These are phyloP conservation scores for Zaprionus camerounensis DNA, from an alignment of 1,140 invertebrate genomes.

Conservation along the genomic window DNA sequence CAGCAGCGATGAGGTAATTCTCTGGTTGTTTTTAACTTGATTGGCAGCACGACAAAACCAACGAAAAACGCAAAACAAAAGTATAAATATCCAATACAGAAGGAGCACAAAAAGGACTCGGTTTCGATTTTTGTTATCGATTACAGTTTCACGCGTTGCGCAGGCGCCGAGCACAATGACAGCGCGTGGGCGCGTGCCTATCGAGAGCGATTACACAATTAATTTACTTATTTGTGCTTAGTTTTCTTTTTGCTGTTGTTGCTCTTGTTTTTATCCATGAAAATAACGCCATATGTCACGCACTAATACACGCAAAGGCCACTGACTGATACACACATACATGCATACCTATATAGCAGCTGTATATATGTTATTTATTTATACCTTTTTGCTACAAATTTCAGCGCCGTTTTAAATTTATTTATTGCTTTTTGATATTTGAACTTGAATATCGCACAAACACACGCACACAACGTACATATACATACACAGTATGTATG, in stretches of 20 bases:
- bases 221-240: slow-evolving; percentile 55
- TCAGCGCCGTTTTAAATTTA: slow-evolving; percentile 57
- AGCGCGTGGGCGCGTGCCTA: slow-evolving; percentile 26
- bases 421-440: slow-evolving; percentile 68
- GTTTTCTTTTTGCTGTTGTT: slow-evolving; percentile 14
- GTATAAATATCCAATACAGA: slow-evolving; percentile 6
- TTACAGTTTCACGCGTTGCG: slow-evolving; percentile 38
- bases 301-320: slow-evolving; percentile 58
- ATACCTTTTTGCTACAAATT: slow-evolving; percentile 54
- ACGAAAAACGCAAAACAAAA: slow-evolving; percentile 24
- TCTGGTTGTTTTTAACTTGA: slow-evolving; percentile 59
- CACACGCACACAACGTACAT: slow-evolving; percentile 23
- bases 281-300: slow-evolving; percentile 78
- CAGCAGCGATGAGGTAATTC: slow-evolving; percentile 76
- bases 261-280: slow-evolving; percentile 42
- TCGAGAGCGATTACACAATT: slow-evolving; percentile 62
- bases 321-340: neutral
- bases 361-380: slow-evolving; percentile 28
- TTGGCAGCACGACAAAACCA: neutral
- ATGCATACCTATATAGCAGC: slow-evolving; percentile 23
- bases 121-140: slow-evolving; percentile 23
- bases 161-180: slow-evolving; percentile 50
- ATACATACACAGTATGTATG: slow-evolving; percentile 47
- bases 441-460: slow-evolving; percentile 63
- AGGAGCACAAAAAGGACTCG: slow-evolving; percentile 24